Evolutionary conservation across 2,888 invertebrate genomes (phyloP).

Genomic region (Drosophila robusta): DNA sequence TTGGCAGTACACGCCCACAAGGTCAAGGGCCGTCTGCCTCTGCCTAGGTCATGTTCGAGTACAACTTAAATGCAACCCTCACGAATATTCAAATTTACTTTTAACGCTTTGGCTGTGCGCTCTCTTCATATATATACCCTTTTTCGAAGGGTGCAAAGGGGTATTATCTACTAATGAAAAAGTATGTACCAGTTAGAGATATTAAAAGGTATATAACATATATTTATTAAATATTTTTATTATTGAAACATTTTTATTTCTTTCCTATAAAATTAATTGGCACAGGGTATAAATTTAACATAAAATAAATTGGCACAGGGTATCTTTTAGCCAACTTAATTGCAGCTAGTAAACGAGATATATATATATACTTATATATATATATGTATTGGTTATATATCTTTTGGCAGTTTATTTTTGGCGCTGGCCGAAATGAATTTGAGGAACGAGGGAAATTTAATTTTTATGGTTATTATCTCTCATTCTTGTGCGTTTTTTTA

Average conservation of each 20-base stretch:
- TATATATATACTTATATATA: conserved; percentile 16
- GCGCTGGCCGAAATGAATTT: conserved; percentile 34
- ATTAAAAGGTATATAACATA: no score
- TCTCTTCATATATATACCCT: conserved; percentile 31
- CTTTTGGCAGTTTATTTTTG: conserved; percentile 42
- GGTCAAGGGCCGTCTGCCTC: conserved; percentile 72
- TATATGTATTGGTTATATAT: conserved; percentile 23
- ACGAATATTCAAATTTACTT: conserved; percentile 50
- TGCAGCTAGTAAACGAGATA: background rate
- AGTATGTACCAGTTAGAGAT: background rate
- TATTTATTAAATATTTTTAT: background rate
- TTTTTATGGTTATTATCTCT: conserved; percentile 48
- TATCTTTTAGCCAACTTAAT: background rate
- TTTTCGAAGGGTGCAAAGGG: background rate
- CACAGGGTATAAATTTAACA: no score
- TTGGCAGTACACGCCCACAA: conserved; percentile 51
- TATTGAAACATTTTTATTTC: no score
- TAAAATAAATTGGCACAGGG: conserved; percentile 11
- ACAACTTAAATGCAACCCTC: conserved; percentile 53
- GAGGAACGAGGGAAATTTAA: conserved; percentile 39
- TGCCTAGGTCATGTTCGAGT: conserved; percentile 67
- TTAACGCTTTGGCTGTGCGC: conserved; percentile 14
- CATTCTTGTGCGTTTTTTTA: conserved; percentile 17
- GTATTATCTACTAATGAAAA: background rate
- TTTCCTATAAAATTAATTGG: no score